Evolutionary conservation across 2,113 vertebrate species (phyloP).

Genomic region (Anarhynchus alexandrinus): DNA sequence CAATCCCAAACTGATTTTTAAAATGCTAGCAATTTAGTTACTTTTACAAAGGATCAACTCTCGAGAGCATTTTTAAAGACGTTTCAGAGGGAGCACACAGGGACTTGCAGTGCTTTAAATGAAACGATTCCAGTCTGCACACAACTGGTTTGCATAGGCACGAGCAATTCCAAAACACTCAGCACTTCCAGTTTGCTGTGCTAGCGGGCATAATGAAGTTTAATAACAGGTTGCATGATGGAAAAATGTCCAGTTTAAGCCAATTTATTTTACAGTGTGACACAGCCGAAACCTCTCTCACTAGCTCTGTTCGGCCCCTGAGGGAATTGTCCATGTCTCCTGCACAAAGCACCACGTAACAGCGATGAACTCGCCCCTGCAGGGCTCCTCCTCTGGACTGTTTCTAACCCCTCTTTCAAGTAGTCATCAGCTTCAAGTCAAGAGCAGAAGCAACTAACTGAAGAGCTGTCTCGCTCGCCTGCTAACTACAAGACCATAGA

Average conservation of each 20-base stretch:
- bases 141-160: background rate
- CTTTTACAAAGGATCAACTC: background rate
- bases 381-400: background rate
- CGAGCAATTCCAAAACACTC: background rate
- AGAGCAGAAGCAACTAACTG: background rate
- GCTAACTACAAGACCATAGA: background rate
- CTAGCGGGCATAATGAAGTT: background rate
- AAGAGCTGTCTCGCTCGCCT: background rate
- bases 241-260: background rate
- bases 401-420: background rate
- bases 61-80: background rate
- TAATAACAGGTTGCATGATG: background rate
- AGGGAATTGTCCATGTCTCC: background rate
- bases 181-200: fast-evolving
- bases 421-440: background rate
- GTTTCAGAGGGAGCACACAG: background rate
- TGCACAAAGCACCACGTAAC: background rate
- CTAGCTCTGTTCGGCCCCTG: background rate
- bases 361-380: background rate
- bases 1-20: background rate
- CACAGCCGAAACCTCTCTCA: background rate
- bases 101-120: background rate
- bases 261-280: background rate
- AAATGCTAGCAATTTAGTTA: background rate
- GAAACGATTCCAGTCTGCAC: background rate